These are phyloP conservation scores for Periplaneta americana DNA, from an alignment of 1,140 invertebrate genomes.

Conservation along the genomic window DNA sequence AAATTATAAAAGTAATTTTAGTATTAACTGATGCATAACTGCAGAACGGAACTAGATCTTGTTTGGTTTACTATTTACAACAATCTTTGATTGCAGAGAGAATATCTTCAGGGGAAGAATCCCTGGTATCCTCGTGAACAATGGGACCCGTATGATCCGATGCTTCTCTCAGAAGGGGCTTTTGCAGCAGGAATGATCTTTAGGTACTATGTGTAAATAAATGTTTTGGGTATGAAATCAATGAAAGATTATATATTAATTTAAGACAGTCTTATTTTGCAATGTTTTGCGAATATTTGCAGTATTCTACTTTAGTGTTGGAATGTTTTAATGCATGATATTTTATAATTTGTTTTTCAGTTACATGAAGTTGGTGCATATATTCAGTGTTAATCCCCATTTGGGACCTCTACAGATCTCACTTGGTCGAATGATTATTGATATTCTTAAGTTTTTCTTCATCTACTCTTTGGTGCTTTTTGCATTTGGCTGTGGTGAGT, in stretches of 20 bases:
- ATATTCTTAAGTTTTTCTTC: conserved; percentile 92
- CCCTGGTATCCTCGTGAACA: conserved; percentile 78
- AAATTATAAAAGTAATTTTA: no score
- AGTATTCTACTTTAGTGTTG: background rate
- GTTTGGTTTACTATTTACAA: no score
- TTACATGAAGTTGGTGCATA: conserved; percentile 89
- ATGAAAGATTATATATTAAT: background rate
- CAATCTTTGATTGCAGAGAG: conserved; percentile 52
- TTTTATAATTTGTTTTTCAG: conserved; percentile 35
- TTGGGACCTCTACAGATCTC: conserved; percentile 87
- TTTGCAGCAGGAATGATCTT: conserved; percentile 95
- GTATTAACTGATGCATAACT: no score
- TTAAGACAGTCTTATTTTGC: no score
- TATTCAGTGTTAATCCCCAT: conserved; percentile 93
- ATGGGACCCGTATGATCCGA: conserved; percentile 92
- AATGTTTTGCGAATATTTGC: background rate
- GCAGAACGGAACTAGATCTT: no score
- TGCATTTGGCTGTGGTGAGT: conserved; percentile 79
- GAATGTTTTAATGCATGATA: background rate
- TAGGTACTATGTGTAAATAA: no score
- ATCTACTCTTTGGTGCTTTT: conserved; percentile 86
- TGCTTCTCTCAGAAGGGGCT: conserved; percentile 87
- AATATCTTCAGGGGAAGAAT: conserved; percentile 62
- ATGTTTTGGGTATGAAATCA: no score
- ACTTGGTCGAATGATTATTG: conserved; percentile 85